A percentile compares a stretch with the other conserved stretches of the same genome.
These are phyloP conservation scores for Poecile atricapillus DNA, from an alignment of 2,113 vertebrate species.

Conservation along the genomic window DNA sequence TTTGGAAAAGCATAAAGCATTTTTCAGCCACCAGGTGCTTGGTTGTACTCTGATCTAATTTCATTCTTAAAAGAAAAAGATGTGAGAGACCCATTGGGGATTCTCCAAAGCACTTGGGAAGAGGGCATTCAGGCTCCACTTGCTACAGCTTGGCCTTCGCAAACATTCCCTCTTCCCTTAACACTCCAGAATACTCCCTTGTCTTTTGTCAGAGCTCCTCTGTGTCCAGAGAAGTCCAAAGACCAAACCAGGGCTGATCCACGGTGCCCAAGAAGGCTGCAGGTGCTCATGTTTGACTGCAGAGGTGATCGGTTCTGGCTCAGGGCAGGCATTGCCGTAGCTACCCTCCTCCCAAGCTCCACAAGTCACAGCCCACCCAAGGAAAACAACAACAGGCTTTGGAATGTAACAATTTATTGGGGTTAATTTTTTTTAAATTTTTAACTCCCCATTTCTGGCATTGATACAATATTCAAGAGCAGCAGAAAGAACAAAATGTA, in stretches of 20 bases:
- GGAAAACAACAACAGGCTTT: not conserved
- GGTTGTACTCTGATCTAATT: not conserved
- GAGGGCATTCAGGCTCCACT: accelerated
- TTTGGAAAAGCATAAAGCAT: not conserved
- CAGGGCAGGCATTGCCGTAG: not conserved
- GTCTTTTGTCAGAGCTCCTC: not conserved
- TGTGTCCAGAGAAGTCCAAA: not conserved
- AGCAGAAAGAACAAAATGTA: constrained; percentile 80
- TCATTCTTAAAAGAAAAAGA: not conserved
- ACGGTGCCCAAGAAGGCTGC: accelerated
- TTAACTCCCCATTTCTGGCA: constrained; percentile 77
- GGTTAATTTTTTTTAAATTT: constrained; percentile 48
- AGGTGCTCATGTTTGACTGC: not conserved
- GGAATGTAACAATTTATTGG: constrained; percentile 85
- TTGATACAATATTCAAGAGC: constrained; percentile 81
- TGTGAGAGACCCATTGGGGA: accelerated
- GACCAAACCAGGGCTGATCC: not conserved
- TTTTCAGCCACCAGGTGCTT: not conserved
- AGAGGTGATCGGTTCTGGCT: not conserved
- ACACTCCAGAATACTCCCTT: not conserved
- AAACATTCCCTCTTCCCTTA: not conserved
- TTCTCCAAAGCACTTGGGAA: not conserved
- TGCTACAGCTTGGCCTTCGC: not conserved
- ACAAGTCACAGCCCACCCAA: not conserved
- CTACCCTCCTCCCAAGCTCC: not conserved